phyloP scores from a whole-genome alignment of 1,140 invertebrate genomes.

The Hormaphis cornu region DNA sequence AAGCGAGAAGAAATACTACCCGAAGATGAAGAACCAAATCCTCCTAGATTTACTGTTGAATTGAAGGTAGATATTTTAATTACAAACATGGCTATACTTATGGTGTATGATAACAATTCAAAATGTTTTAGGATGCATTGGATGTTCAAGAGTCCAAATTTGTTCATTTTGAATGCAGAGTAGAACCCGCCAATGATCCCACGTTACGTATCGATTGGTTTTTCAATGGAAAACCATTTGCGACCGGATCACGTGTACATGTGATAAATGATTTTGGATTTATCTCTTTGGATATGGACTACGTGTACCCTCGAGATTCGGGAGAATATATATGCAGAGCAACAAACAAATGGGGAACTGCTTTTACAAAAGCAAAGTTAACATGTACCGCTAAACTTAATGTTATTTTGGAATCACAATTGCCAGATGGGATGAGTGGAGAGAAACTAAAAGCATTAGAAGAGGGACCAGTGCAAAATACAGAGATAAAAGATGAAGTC shows the following conservation, averaged over 20 bases:
- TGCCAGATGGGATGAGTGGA: constrained; percentile 84
- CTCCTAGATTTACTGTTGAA: constrained; percentile 74
- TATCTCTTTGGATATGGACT: constrained; percentile 77
- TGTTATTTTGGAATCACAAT: constrained; percentile 82
- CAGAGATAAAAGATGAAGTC: constrained; percentile 55
- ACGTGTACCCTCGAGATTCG: constrained; percentile 71
- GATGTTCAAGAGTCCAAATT: constrained; percentile 77
- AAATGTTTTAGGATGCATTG: constrained; percentile 40
- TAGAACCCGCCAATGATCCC: constrained; percentile 76
- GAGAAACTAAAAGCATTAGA: constrained; percentile 89
- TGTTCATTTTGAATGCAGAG: constrained; percentile 83
- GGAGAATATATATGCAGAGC: constrained; percentile 79
- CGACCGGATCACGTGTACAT: constrained; percentile 78
- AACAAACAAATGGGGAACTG: constrained; percentile 74
- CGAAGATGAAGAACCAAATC: constrained; percentile 76
- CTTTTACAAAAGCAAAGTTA: constrained; percentile 72
- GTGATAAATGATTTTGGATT: constrained; percentile 90
- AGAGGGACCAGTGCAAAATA: constrained; percentile 62
- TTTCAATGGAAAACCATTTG: constrained; percentile 80
- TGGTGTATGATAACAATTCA: neutral
- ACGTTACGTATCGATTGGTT: constrained; percentile 90
- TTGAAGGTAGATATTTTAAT: constrained; percentile 46
- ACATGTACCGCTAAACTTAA: constrained; percentile 67
- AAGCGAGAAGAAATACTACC: constrained; percentile 71
- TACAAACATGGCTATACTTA: neutral